These are phyloP conservation scores for Lagorchestes hirsutus DNA, from an alignment of 2,797 vertebrate species.

Conservation along the genomic window DNA sequence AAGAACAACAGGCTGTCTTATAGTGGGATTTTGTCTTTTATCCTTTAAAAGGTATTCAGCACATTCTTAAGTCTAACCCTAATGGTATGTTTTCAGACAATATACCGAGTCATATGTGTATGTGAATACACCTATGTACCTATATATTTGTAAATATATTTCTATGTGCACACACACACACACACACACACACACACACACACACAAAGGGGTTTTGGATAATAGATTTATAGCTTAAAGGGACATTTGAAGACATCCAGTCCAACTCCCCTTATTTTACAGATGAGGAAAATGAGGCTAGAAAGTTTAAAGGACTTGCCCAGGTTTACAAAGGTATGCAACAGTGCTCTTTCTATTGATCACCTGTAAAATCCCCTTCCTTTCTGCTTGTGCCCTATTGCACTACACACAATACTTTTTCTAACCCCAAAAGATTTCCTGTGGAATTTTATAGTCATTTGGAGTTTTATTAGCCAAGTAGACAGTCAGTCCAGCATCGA, in stretches of 20 bases:
- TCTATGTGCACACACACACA: rapidly evolving
- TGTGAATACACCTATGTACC: background rate
- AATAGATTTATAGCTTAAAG: background rate
- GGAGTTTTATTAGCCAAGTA: background rate
- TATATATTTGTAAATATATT: no score
- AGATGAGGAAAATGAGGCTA: constrained; percentile 34
- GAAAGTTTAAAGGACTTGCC: background rate
- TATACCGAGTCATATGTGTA: background rate
- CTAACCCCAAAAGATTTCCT: background rate
- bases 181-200: rapidly evolving
- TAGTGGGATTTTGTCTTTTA: background rate
- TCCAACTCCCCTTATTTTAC: background rate
- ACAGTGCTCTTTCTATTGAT: background rate
- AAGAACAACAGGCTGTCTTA: background rate
- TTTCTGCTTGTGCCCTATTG: background rate
- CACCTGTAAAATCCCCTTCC: background rate
- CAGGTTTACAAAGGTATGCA: background rate
- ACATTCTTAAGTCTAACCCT: background rate
- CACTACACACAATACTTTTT: background rate
- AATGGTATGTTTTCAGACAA: background rate
- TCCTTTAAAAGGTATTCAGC: background rate
- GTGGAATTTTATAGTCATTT: background rate
- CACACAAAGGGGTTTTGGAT: background rate
- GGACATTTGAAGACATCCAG: background rate
- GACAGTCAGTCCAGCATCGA: background rate